phyloP scores from a whole-genome alignment of 1,140 invertebrate genomes.

The Tyrophagus putrescentiae region DNA sequence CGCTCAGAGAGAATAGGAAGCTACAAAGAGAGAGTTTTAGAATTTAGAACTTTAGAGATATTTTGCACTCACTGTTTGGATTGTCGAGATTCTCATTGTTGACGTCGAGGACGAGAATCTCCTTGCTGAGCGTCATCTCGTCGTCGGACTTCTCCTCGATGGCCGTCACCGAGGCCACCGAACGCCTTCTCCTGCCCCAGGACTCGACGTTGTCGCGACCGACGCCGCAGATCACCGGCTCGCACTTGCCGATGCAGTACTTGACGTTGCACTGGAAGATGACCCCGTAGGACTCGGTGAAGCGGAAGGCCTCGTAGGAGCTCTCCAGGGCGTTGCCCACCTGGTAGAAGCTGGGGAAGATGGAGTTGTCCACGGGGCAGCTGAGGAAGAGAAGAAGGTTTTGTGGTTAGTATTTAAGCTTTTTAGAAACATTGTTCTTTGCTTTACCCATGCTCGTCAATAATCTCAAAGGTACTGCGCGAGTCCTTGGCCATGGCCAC shows the following conservation, averaged over 20 bases:
- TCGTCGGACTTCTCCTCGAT: slow-evolving; percentile 40
- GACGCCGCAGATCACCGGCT: slow-evolving; percentile 61
- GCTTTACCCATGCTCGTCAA: slow-evolving; percentile 73
- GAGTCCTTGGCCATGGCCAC: slow-evolving; percentile 93
- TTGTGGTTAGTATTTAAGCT: background rate
- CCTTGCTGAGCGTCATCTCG: slow-evolving; percentile 82
- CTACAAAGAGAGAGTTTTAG: background rate
- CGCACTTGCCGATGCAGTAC: slow-evolving; percentile 83
- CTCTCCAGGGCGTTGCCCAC: slow-evolving; percentile 68
- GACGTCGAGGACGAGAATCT: slow-evolving; percentile 77
- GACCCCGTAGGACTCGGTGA: slow-evolving; percentile 86
- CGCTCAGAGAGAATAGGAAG: slow-evolving; percentile 41
- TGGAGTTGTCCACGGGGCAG: slow-evolving; percentile 78
- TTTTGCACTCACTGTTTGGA: slow-evolving; percentile 27
- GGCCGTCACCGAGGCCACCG: slow-evolving; percentile 31
- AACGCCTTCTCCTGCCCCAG: slow-evolving; percentile 71
- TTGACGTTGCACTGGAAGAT: slow-evolving; percentile 96
- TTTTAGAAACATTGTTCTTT: background rate
- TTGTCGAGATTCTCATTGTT: slow-evolving; percentile 26
- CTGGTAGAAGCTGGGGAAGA: slow-evolving; percentile 62
- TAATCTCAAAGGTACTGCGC: slow-evolving; percentile 86
- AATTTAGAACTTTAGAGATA: background rate
- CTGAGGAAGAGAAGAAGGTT: slow-evolving; percentile 35
- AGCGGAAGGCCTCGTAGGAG: slow-evolving; percentile 82
- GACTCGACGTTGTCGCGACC: slow-evolving; percentile 71